A percentile compares a stretch with the other conserved stretches of the same genome.
These are phyloP conservation scores for Rotaria sp. DNA, from an alignment of 2,888 invertebrate species.

Conservation along the genomic window DNA sequence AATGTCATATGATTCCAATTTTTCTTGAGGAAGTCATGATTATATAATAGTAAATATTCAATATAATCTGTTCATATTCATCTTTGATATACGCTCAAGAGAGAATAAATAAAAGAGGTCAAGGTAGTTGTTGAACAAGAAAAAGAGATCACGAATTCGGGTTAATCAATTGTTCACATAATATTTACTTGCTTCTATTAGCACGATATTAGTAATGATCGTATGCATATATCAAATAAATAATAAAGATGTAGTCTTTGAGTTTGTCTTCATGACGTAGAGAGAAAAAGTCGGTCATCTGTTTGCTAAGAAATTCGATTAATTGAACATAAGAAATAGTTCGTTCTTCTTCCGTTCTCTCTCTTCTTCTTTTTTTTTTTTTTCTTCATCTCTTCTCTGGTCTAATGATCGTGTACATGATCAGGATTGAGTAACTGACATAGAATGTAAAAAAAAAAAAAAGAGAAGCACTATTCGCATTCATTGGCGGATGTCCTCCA, in stretches of 20 bases:
- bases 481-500: constrained; percentile 2
- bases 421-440: background rate
- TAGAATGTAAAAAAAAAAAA: background rate
- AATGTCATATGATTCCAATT: too few species aligned
- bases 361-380: background rate
- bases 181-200: background rate
- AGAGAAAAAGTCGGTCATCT: background rate
- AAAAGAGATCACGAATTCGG: background rate
- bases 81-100: background rate
- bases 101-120: background rate
- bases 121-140: background rate
- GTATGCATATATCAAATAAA: background rate
- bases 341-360: background rate
- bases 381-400: background rate
- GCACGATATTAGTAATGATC: background rate
- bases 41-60: background rate
- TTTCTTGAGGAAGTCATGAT: background rate
- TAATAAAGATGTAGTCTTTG: background rate
- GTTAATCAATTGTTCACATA: background rate
- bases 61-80: background rate
- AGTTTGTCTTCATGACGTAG: background rate
- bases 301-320: background rate
- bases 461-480: background rate
- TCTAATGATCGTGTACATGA: background rate
- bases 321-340: background rate